Conservation (phyloP, 2,113 vertebrate genomes). For the Ginglymostoma cirratum region DNA sequence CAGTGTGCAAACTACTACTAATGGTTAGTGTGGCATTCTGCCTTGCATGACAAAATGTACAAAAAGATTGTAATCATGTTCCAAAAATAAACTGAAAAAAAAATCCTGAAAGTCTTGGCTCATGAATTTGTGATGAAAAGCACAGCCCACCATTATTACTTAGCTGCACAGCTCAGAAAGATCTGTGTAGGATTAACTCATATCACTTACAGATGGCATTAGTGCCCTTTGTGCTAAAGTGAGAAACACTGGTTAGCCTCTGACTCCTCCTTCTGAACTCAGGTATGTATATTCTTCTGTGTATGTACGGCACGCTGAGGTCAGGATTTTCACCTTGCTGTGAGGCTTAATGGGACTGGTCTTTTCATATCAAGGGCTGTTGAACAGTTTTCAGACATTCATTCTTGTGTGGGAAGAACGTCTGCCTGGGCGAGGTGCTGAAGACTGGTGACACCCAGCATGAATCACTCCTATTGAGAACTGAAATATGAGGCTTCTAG, state of each 20-base stretch:
- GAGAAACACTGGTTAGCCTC: neutral
- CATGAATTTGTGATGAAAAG: neutral
- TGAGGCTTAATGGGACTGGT: neutral
- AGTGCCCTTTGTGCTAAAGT: neutral
- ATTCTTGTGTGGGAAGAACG: neutral
- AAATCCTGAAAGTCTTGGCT: neutral
- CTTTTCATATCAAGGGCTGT: neutral
- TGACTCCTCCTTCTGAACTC: neutral
- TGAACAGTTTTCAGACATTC: neutral
- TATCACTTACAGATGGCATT: too few species aligned
- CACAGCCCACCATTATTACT: neutral
- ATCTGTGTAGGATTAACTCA: neutral
- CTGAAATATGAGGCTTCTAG: neutral
- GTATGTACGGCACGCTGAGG: neutral
- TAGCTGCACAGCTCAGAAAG: neutral
- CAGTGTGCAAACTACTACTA: neutral
- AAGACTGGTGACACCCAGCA: neutral
- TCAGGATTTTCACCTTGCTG: neutral
- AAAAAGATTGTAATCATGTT: neutral
- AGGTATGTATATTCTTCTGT: neutral
- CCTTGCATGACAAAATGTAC: neutral
- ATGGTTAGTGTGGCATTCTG: neutral
- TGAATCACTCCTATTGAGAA: neutral
- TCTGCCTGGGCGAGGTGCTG: neutral
- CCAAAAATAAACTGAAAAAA: neutral